A percentile compares a stretch with the other conserved stretches of the same genome.
Evolutionary conservation across 2,888 invertebrate species (phyloP).

Genomic region (Atethmia centrago): DNA sequence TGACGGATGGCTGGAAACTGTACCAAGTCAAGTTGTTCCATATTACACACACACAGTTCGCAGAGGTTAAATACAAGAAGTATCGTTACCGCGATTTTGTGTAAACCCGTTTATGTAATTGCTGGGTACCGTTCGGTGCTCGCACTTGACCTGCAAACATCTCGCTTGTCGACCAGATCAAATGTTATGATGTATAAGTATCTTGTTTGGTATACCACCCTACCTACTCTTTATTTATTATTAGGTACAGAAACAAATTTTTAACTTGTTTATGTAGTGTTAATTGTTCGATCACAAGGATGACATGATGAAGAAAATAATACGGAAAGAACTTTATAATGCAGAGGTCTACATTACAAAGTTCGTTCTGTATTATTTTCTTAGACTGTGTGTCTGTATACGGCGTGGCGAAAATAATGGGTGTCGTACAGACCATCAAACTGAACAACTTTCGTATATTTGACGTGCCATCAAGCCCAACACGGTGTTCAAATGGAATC

Average conservation of each 20-base stretch:
- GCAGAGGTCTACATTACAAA: too few relatives aligned
- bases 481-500: neutral
- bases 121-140: slow-evolving; percentile 74
- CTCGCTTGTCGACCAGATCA: slow-evolving; percentile 61
- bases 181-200: slow-evolving; percentile 49
- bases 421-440: too few relatives aligned
- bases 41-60: slow-evolving; percentile 27
- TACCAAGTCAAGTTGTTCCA: slow-evolving; percentile 31
- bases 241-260: neutral
- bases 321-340: neutral
- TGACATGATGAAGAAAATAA: too few relatives aligned
- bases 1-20: slow-evolving; percentile 25
- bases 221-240: slow-evolving; percentile 5
- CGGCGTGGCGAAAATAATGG: too few relatives aligned
- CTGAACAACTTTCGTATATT: too few relatives aligned
- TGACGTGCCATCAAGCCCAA: neutral
- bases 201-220: slow-evolving; percentile 55
- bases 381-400: too few relatives aligned
- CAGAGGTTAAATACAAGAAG: slow-evolving; percentile 43
- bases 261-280: slow-evolving; percentile 2
- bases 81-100: slow-evolving; percentile 65
- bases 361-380: too few relatives aligned
- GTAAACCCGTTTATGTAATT: slow-evolving; percentile 77
- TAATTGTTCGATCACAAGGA: neutral
- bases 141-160: slow-evolving; percentile 76